Conservation (phyloP, 2,797 vertebrate genomes). For the Podargus strigoides region DNA sequence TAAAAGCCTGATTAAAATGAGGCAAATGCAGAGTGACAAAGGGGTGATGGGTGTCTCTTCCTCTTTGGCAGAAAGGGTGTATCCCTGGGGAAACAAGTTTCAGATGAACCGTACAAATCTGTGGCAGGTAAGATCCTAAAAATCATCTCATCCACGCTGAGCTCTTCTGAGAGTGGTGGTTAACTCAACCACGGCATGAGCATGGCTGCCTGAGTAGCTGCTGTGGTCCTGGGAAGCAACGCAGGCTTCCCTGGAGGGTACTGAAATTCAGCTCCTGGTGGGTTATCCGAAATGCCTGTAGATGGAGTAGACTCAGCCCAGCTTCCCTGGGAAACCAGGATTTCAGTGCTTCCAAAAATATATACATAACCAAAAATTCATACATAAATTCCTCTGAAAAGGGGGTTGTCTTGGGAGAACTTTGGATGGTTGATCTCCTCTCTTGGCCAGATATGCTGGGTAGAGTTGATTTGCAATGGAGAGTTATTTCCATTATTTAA, state of each 20-base stretch:
- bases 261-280: not conserved
- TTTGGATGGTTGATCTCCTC: not conserved
- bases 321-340: not conserved
- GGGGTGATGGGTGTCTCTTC: not conserved
- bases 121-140: constrained; percentile 86
- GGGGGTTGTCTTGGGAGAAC: not conserved
- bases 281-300: not conserved
- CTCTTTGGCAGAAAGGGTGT: constrained; percentile 79
- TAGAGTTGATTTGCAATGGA: not conserved
- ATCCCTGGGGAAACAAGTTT: constrained; percentile 95
- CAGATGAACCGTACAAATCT: constrained; percentile 88
- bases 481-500: not conserved
- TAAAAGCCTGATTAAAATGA: not conserved
- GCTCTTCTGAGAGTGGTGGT: not conserved
- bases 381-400: not conserved
- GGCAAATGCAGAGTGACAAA: not conserved
- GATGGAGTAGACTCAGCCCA: not conserved
- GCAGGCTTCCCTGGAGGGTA: not conserved
- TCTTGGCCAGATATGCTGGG: accelerated
- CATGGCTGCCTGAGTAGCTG: not conserved
- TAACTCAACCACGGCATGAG: accelerated
- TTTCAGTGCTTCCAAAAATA: not conserved
- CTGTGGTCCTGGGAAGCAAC: not conserved
- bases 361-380: too few relatives aligned
- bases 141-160: accelerated